A percentile compares a stretch with the other conserved stretches of the same genome.
These are phyloP conservation scores for Callyntrura sp. DNA, from an alignment of 2,888 invertebrate species.

Conservation along the genomic window DNA sequence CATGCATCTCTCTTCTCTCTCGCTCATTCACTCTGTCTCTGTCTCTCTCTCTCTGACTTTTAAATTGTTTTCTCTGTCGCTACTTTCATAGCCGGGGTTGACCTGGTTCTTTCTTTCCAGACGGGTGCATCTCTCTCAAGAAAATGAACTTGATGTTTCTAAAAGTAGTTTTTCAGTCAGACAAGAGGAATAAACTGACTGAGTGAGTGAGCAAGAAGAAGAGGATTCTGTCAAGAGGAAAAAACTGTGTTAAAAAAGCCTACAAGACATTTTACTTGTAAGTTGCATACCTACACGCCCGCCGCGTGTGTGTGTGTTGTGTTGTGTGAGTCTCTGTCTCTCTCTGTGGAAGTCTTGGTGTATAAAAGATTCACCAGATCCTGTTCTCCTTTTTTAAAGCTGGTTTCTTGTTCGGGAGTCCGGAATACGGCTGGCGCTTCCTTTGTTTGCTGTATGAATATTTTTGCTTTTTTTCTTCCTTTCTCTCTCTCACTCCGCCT, in stretches of 20 bases:
- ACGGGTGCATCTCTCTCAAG: constrained; percentile 10
- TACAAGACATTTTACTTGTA: neutral
- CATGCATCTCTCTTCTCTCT: neutral
- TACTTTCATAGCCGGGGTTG: neutral
- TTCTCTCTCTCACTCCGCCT: too few species aligned
- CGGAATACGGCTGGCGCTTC: too few species aligned
- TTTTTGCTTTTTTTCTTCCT: too few species aligned
- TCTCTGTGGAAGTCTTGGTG: too few species aligned
- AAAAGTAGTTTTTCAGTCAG: constrained; percentile 25
- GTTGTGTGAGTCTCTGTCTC: too few species aligned
- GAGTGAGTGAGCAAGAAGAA: neutral
- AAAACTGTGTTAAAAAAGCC: constrained; percentile 32
- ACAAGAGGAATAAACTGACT: neutral
- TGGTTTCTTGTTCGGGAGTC: too few species aligned
- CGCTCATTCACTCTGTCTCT: too few species aligned
- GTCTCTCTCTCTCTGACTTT: neutral
- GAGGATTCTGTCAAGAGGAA: constrained; percentile 20
- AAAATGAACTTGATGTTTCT: constrained; percentile 41
- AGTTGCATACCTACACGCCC: neutral
- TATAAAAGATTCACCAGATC: constrained; percentile 38
- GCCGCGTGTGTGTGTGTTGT: too few species aligned
- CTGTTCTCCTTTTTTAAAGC: neutral
- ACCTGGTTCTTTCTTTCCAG: constrained; percentile 22
- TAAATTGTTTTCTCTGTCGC: neutral
- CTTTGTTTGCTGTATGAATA: too few species aligned